Evolutionary conservation across 92 coral and sea anemone genomes (phyloP).

Genomic region (Zoanthus solanderi): DNA sequence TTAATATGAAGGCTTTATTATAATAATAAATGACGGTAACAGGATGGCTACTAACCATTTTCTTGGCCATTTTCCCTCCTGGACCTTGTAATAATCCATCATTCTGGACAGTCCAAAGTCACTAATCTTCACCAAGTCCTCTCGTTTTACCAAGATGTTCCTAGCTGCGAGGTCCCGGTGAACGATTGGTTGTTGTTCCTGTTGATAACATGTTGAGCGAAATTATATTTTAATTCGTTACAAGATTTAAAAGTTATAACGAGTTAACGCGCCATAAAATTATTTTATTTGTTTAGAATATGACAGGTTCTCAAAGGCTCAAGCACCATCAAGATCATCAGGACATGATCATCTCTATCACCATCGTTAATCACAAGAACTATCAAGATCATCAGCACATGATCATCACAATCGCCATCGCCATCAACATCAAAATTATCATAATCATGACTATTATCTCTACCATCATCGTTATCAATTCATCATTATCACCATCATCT

Average conservation of each 20-base stretch:
- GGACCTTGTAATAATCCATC: slow-evolving; percentile 81
- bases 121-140: slow-evolving; percentile 88
- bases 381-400: neutral
- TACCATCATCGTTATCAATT: neutral
- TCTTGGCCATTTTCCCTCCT: slow-evolving; percentile 65
- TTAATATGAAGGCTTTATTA: no score
- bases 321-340: no score
- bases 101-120: slow-evolving; percentile 94
- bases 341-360: neutral
- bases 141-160: slow-evolving; percentile 87
- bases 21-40: neutral
- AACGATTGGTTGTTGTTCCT: slow-evolving; percentile 75
- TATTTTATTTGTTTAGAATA: no score
- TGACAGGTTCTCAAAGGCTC: no score
- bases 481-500: no score
- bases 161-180: slow-evolving; percentile 97
- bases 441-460: neutral
- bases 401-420: neutral
- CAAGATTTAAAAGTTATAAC: neutral
- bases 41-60: slow-evolving; percentile 71
- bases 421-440: neutral
- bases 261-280: no score
- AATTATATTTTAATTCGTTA: neutral
- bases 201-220: neutral
- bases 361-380: neutral